Evolutionary conservation across 1,140 invertebrate species (phyloP), one percentile per base, ranked within the genome.

Genomic region (Holotrichia oblita): DNA sequence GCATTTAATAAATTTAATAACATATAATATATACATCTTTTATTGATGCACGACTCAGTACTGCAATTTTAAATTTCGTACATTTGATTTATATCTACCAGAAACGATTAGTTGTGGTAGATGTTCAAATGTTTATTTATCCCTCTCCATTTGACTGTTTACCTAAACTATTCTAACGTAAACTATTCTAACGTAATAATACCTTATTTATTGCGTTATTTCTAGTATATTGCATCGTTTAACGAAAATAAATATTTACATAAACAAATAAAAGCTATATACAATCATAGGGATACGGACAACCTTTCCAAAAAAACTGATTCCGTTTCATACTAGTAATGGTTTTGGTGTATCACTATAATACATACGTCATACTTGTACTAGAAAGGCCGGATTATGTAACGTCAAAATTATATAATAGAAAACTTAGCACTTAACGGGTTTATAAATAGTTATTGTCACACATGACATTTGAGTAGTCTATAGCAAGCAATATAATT

Each of bases 361-460:
- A 34, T 2, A 17, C 9, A 2, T 6, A 55, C 48, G 17, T n/a
- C n/a, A n/a, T 17, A 55, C 12, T 6, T n/a, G 48, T n/a, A 17
- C 48, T 55, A 55, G 48, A 55, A 55, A 55, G 48, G 48, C 48
- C 14, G n/a, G 9, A 55, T 55, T 55, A 55, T 55, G 48, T 55
- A 55, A 55, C 6, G 48, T 55, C 17, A 14, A 48, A 14, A 55
- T 55, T 55, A 55, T 55, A 55, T 55, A 55, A 55, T 55, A 55
- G 48, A 55, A 55, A 55, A 55, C 14, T 55, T 55, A n/a, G 48
- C n/a, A 17, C 48, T 55, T 14, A 55, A 3, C 48, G n/a, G n/a
- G 48, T 55, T 14, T 55, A 55, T 55, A 55, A 55, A 55, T 55
- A 55, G 48, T 55, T 17, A 55, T 55, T 55, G 48, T 55, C 48